These are phyloP conservation scores for Penaeus vannamei DNA, from an alignment of 1,140 invertebrate genomes.

Conservation along the genomic window DNA sequence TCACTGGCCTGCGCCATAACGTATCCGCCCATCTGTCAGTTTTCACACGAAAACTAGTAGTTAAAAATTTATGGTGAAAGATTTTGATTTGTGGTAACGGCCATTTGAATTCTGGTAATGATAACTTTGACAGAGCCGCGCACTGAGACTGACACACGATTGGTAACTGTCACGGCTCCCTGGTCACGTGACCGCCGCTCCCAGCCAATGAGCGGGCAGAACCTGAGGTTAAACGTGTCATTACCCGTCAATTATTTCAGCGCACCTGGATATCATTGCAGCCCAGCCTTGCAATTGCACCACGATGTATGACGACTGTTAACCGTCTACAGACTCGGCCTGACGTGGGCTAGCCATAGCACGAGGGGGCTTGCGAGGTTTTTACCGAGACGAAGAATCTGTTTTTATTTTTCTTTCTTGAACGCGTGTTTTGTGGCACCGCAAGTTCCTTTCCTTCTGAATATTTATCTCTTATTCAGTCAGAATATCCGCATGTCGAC, in stretches of 20 bases:
- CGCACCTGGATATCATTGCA: constrained; percentile 64
- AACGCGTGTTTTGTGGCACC: too few relatives aligned
- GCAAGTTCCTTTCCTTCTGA: too few relatives aligned
- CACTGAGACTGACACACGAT: constrained; percentile 57
- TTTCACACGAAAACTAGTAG: neutral
- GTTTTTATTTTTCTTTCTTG: too few relatives aligned
- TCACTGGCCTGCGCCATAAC: neutral
- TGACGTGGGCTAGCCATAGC: neutral
- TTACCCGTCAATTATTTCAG: constrained; percentile 56
- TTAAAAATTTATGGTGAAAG: constrained; percentile 39
- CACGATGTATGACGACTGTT: constrained; percentile 53
- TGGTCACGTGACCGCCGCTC: constrained; percentile 54
- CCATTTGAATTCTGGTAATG: constrained; percentile 48
- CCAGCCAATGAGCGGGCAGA: constrained; percentile 57
- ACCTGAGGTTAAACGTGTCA: constrained; percentile 54
- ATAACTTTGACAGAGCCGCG: constrained; percentile 40
- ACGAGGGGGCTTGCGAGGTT: too few relatives aligned
- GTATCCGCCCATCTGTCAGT: neutral
- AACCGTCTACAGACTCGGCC: constrained; percentile 43
- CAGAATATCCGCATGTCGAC: too few relatives aligned
- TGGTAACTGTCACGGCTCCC: constrained; percentile 61
- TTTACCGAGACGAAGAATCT: too few relatives aligned
- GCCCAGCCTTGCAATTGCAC: constrained; percentile 61
- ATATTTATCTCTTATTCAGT: too few relatives aligned
- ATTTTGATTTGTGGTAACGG: constrained; percentile 40